Conservation (phyloP, 2,113 vertebrate species). For the Actenoides lindsayi region DNA sequence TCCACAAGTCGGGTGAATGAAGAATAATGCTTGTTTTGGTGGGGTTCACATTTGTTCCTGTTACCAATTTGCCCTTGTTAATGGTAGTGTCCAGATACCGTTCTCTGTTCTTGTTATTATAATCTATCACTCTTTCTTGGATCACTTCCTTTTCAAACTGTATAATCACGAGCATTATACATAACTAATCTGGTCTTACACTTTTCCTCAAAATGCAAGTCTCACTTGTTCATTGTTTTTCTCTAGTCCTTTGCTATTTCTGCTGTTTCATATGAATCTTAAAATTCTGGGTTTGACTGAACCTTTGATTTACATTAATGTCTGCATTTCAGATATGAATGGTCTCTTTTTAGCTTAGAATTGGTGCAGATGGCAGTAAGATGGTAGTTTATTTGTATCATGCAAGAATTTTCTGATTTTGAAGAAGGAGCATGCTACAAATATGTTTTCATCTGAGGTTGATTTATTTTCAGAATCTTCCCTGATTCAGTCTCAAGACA, state of each 20-base stretch:
- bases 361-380: constrained; percentile 37
- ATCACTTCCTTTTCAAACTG: not conserved
- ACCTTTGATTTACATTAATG: constrained; percentile 17
- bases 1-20: not conserved
- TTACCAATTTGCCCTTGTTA: not conserved
- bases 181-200: not conserved
- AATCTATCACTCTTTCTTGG: not conserved
- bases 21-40: not conserved
- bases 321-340: not conserved
- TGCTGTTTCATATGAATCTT: not conserved
- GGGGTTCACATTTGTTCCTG: not conserved
- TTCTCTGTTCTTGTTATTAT: not conserved
- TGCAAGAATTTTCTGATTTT: constrained; percentile 5
- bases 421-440: constrained; percentile 14
- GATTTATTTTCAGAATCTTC: not conserved
- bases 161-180: not conserved
- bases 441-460: not conserved
- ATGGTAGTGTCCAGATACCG: not conserved
- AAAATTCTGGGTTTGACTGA: not conserved
- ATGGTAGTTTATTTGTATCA: constrained; percentile 11
- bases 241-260: not conserved
- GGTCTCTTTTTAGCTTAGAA: constrained; percentile 40
- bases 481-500: not conserved
- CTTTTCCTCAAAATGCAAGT: not conserved
- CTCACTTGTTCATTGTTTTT: not conserved